Base-by-base conservation (phyloP, 2,888 invertebrate species). In the Fabriciana adippe region DNA sequence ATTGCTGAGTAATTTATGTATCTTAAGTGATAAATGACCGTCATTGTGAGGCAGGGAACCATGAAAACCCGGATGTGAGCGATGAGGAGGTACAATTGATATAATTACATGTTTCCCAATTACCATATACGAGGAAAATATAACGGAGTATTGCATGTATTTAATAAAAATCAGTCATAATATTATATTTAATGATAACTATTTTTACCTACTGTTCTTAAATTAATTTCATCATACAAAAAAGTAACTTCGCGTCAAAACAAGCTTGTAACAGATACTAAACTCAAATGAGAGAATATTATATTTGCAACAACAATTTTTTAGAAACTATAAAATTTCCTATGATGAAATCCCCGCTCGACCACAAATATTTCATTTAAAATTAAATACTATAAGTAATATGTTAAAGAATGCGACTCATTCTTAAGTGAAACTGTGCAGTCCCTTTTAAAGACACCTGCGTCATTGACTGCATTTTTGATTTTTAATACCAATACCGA, bases 1-100 rank as follows among this genome's bases (percentile, higher is more conserved):
- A 57, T 55, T 55, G 68, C 72, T 75, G 76, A 77, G 70, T 77
- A 76, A 75, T 69, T 63, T 63, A 69, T 72, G 50, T 64, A 61
- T 54, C 64, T 69, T 18, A 67, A 67, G 64, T 69, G 71, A 69
- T 69, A 69, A 71, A 67, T 69, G 64, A 65, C 69, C 53, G 67
- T 63, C 62, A 65, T 68, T 61, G 60, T 53, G 55, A 16, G 50
- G 54, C 61, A 41, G 57, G 62, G 55, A 45, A 59, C 8, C 55
- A 47, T 53, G 55, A 55, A 68, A 16, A 67, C 59, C 63, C 70
- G 72, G 70, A 70, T 68, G 51, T 70, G 48, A 53, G 18, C 13
- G 57, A 62, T 64, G 64, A 41, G 35, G 57, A 53, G 64, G 51
- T 35, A 53, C 31, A 60, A 67, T 67, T 53, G 53, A 55, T 54